phyloP scores from a whole-genome alignment of 2,888 invertebrate species.

The Coenonympha glycerion region DNA sequence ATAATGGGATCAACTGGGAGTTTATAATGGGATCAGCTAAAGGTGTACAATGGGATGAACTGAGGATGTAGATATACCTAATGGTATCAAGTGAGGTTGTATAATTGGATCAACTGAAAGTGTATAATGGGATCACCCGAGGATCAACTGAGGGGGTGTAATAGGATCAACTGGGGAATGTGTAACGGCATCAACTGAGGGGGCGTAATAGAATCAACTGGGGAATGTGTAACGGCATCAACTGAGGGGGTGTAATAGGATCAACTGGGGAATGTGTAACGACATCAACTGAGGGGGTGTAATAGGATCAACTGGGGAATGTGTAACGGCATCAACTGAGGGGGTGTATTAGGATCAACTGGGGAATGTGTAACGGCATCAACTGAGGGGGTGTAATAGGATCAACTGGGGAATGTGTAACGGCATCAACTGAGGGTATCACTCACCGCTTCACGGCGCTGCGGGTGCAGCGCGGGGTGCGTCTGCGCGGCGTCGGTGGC shows the following conservation, averaged over 20 bases:
- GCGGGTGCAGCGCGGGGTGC: conserved; percentile 45
- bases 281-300: background rate
- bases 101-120: background rate
- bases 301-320: background rate
- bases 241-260: too few species aligned
- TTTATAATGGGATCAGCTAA: background rate
- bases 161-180: background rate
- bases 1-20: too few species aligned
- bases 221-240: too few species aligned
- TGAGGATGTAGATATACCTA: background rate
- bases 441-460: conserved; percentile 51
- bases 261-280: background rate
- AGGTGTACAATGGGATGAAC: background rate
- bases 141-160: background rate
- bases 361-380: background rate
- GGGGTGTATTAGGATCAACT: too few species aligned
- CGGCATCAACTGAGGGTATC: too few species aligned
- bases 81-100: too few species aligned
- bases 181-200: background rate
- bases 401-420: background rate
- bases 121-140: background rate
- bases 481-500: conserved; percentile 48
- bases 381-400: background rate
- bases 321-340: too few species aligned
- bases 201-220: too few species aligned